Evolutionary conservation across 2,797 vertebrate genomes (phyloP), one percentile per base, ranked within the genome.

Genomic region (Coracias cyanogaster): DNA sequence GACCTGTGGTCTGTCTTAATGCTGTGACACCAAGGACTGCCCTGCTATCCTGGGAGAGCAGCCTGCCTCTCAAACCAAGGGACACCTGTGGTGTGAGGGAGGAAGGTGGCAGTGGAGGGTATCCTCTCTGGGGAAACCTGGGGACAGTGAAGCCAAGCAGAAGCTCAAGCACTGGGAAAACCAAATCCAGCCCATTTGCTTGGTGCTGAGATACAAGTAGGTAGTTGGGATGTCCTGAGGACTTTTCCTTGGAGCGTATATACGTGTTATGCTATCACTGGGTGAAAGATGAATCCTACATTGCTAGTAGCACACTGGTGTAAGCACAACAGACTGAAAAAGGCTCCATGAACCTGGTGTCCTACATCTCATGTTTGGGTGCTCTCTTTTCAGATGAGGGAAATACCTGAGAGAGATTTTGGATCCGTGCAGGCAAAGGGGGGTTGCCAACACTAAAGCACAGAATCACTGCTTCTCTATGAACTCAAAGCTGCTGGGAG

Each of bases 21-120:
- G 58, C 29, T 1, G 0, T 52, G 35, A 35, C 35, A 55, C 15
- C 25, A 61, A 28, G 15, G 41, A 41, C 57, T 57, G 37, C 35
- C 28, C 9, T 52, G 54, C 14, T 67, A 2, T 15, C 21, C 67
- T 77, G 64, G 58, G 18, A 85, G 8, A 85, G 24, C 25, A 61
- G 10, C 12, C 41, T 7, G 5, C 35, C 48, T 80, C 35, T 60
- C 52, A 73, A 43, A 3, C 8, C 5, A 10, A 72, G 64, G 51
- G 62, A 7, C 8, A 60, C 2, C 26, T 4, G 2, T 0, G 1
- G 12, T 29, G 12, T 10, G 3, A 3, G 28, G 37, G 3, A 91
- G 16, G 37, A 93, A 77, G 22, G 35, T n/a, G 22, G 11, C 1
- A 1, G 20, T 31, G 61, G 49, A 78, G 5, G 25, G 9, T 10